Percentiles rank a stretch among this genome's conserved stretches.
Conservation (phyloP, 2,888 invertebrate genomes). For the Lycaena phlaeas region DNA sequence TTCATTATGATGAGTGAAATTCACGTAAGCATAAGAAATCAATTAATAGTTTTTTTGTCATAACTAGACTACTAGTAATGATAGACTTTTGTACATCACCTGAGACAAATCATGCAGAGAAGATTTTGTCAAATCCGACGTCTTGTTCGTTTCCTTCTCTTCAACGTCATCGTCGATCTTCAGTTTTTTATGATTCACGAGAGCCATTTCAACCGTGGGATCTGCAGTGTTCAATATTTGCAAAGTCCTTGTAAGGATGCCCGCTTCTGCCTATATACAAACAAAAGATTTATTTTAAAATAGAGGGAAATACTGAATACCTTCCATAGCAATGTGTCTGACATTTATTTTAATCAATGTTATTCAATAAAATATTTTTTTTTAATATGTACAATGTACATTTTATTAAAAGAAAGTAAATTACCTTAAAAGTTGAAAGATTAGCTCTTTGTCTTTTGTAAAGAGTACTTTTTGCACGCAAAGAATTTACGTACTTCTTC, state of each 20-base stretch:
- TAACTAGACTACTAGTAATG: no score
- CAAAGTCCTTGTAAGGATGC: constrained; percentile 81
- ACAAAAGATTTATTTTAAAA: not conserved
- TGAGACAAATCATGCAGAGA: constrained; percentile 64
- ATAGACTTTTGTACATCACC: no score
- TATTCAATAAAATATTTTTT: not conserved
- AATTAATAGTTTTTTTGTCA: no score
- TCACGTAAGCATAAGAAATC: no score
- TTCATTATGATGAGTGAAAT: no score
- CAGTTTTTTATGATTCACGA: constrained; percentile 64
- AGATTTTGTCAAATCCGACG: constrained; percentile 48
- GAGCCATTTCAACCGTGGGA: constrained; percentile 63
- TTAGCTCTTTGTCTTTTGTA: constrained; percentile 87
- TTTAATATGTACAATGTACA: no score
- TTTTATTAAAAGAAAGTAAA: no score
- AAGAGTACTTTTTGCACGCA: constrained; percentile 84
- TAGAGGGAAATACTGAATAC: not conserved
- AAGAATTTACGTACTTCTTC: constrained; percentile 86
- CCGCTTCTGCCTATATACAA: constrained; percentile 79
- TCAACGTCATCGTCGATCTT: constrained; percentile 71
- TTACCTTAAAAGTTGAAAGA: constrained; percentile 78
- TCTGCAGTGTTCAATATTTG: constrained; percentile 79
- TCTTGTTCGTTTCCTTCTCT: constrained; percentile 58
- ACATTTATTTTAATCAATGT: not conserved
- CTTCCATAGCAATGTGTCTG: no score